These are phyloP conservation scores for Acholoe squamosa DNA, from an alignment of 2,888 invertebrate genomes.

Conservation along the genomic window DNA sequence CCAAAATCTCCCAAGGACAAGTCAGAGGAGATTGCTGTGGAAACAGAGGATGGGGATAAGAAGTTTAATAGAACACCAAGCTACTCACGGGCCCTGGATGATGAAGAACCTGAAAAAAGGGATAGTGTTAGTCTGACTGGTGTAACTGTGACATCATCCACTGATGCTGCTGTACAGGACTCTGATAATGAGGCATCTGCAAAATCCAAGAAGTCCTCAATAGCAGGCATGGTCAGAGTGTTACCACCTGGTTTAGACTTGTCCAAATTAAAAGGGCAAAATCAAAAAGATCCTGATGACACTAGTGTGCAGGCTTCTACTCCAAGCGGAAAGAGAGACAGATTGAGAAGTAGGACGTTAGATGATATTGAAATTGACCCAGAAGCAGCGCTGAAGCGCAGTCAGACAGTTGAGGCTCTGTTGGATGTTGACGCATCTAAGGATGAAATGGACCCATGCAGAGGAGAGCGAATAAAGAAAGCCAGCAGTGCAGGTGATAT, in stretches of 20 bases:
- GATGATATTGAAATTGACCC: not conserved
- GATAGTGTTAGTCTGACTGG: not conserved
- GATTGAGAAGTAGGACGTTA: not conserved
- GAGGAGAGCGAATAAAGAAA: not conserved
- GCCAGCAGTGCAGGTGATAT: constrained; percentile 34
- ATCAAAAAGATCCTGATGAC: not conserved
- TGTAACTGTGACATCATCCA: not conserved
- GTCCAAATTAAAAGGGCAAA: not conserved
- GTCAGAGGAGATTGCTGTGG: not conserved
- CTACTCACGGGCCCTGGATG: constrained; percentile 24
- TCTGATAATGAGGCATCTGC: not conserved
- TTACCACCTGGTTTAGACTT: constrained; percentile 32
- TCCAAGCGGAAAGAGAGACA: not conserved
- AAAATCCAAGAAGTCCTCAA: not conserved
- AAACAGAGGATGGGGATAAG: not conserved
- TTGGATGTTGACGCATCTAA: not conserved
- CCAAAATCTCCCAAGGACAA: not conserved
- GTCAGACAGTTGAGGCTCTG: constrained; percentile 22
- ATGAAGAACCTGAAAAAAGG: not conserved
- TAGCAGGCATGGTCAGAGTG: constrained; percentile 43
- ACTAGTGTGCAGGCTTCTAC: not conserved
- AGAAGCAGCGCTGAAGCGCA: not conserved
- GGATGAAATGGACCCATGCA: not conserved
- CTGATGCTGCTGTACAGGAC: not conserved
- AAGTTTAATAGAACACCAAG: not conserved